phyloP scores from a whole-genome alignment of 2,797 vertebrate species.

The Manis javanica region DNA sequence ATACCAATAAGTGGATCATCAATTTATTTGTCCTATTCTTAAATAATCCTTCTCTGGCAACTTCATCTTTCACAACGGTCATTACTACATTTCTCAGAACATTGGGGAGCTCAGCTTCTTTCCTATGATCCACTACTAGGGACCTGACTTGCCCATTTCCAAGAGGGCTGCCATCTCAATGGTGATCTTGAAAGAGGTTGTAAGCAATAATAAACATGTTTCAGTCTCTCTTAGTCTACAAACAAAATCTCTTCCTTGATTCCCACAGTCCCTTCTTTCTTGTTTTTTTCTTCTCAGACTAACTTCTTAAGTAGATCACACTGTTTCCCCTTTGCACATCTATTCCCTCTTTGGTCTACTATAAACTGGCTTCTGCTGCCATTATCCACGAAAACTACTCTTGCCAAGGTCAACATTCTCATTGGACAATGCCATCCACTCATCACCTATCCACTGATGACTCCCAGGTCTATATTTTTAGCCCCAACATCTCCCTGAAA shows the following conservation, averaged over 20 bases:
- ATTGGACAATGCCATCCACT: slow-evolving; percentile 29
- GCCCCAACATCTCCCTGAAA: slow-evolving; percentile 41
- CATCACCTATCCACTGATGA: slow-evolving; percentile 60
- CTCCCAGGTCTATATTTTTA: slow-evolving; percentile 56
- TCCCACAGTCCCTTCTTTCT: background rate
- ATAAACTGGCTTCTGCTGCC: slow-evolving; percentile 13
- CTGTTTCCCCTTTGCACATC: slow-evolving; percentile 43
- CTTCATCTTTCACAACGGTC: slow-evolving; percentile 47
- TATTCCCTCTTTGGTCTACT: slow-evolving; percentile 56
- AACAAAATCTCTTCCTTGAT: slow-evolving; percentile 24
- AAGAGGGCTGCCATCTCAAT: background rate
- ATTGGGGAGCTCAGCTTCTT: background rate
- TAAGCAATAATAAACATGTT: background rate
- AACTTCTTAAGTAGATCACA: slow-evolving; percentile 22
- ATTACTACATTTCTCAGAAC: slow-evolving; percentile 38
- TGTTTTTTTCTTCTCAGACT: slow-evolving; percentile 39
- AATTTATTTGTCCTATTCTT: slow-evolving; percentile 70
- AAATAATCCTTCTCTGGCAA: slow-evolving; percentile 65
- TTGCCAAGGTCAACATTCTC: slow-evolving; percentile 58
- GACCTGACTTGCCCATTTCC: background rate
- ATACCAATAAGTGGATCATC: slow-evolving; percentile 58
- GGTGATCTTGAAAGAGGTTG: slow-evolving; percentile 46
- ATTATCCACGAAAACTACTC: slow-evolving; percentile 37
- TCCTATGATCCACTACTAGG: background rate
- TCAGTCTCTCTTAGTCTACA: background rate